Base-by-base conservation (phyloP, 2,797 vertebrate genomes). In the Etheostoma perlongum region DNA sequence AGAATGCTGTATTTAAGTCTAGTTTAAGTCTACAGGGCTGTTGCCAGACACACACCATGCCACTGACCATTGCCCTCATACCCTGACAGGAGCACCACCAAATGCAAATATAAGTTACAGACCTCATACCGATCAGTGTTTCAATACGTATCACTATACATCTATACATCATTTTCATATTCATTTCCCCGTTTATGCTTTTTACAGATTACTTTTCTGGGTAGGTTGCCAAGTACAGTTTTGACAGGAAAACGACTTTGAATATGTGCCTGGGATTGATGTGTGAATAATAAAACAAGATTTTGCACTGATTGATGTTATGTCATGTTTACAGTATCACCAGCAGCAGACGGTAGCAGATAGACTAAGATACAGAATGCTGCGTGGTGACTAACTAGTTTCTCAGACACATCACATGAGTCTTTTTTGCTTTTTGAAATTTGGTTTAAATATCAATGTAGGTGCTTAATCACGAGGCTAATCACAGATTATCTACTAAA, bases 341-440 rank as follows among this genome's bases (percentile, higher is more conserved):
- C 70, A 63, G 64, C 0, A 77, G 60, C 82, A 86, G 83, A 64
- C 61, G 33, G 68, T 25, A 61, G 64, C 81, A 85, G 74, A 88
- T 78, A 74, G 74, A 74, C 75, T 57, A 68, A 64, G 67, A 77
- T 49, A 73, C 79, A 79, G 51, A 84, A 71, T 8, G 46, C 44
- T 80, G 80, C 64, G 69, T 64, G 18, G 72, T 89, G 89, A 84
- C 72, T 85, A 83, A 87, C 61, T 64, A 78, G 69, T 80, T 78
- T 88, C 58, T 86, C 86, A 77, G 21, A 70, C 58, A 57, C 36
- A 70, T 81, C 53, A 75, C 64, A 73, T 49, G 53, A 30, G 44
- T 52, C 44, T 69, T 30, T 30, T 72, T 52, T 74, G 61, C 11
- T 62, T 47, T 63, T 61, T 74, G 6, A 79, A 76, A 83, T 81